Evolutionary conservation across 2,888 invertebrate genomes (phyloP), one percentile per base, ranked within the genome.

Genomic region (Cataglyphis rosenhaueri): DNA sequence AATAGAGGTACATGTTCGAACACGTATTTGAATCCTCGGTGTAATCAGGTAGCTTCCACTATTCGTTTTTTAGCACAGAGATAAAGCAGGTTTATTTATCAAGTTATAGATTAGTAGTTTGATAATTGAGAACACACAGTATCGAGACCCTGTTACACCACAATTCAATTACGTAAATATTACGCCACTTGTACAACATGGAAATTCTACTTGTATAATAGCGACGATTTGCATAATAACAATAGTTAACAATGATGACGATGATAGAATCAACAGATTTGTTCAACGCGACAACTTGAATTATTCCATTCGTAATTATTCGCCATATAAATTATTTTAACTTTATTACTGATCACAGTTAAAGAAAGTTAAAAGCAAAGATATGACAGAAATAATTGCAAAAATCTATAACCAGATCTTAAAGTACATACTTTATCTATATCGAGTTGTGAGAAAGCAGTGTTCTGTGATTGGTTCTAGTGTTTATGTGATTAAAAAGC

Each of bases 401-500:
- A 82, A 81, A 59, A 76, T 75, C 25, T 81, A 35, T 82, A 78
- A 66, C 44, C 65, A 59, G 68, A 35, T 65, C 38, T 57, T 68
- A 62, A 35, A 71, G 32, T 79, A 86, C 74, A 81, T 68, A 70
- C 4, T 32, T 38, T 25, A 35, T 64, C 21, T 62, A 32, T 85
- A 82, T 82, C 68, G 82, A 74, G 84, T 84, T 85, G 90, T 92
- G 92, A 92, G 86, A 88, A 92, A 92, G 92, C 93, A 88, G 92
- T 93, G 92, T 94, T 91, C 87, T 92, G 92, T 93, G 93, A 93
- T 91, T 89, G 90, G 93, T 94, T 94, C 94, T 82, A 91, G 92
- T 94, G 91, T 93, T 91, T 92, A 91, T 93, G 93, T 94, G 93
- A 94, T 92, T 92, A 94, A 94, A 90, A 94, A 94, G 94, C 94